Base-by-base conservation (phyloP, 2,797 vertebrate genomes). In the Catamblyrhynchus diadema region DNA sequence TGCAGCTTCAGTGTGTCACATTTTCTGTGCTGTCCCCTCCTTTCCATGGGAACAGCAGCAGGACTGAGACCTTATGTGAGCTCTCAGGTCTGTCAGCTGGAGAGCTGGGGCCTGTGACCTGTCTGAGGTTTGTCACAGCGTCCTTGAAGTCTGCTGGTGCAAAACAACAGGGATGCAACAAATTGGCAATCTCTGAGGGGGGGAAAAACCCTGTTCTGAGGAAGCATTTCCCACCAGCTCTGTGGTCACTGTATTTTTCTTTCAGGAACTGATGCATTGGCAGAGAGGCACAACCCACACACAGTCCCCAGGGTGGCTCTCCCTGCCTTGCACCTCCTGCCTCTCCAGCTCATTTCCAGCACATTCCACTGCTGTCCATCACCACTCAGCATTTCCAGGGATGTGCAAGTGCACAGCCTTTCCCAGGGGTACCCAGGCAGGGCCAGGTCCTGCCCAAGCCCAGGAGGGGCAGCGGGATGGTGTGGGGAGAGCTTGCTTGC, bases 191-290 rank as follows among this genome's bases (percentile, higher is more conserved):
- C 47, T 78, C 65, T 0, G 0, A 33, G 39, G 15, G 3, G 3
- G 1, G 2, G 2, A 37, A 61, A 37, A 47, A 9, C 3, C 2
- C 45, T 10, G 5, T 45, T 62, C 14, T 42, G 5, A 16, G 59
- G 85, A 87, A 93, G 51, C 9, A 39, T 42, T 93, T 93, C 74
- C 85, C 86, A n/a, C 6, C 65, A 89, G 70, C n/a, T 81, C 47
- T 71, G 73, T 57, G 78, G 39, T 83, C 92, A 85, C 30, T 0
- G 2, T 42, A 27, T 81, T 89, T 91, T 86, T 37, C 65, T 60
- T 73, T 57, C 44, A 69, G 41, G 72, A 86, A 32, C 35, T 23
- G 82, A 56, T n/a, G 28, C 1, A 1, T 3, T 77, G 56, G 39
- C 81, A 70, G 85, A 53, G 39, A 53, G 24, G 41, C 35, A 50